phyloP scores from a whole-genome alignment of 2,113 vertebrate species.

The Salvelinus alpinus region DNA sequence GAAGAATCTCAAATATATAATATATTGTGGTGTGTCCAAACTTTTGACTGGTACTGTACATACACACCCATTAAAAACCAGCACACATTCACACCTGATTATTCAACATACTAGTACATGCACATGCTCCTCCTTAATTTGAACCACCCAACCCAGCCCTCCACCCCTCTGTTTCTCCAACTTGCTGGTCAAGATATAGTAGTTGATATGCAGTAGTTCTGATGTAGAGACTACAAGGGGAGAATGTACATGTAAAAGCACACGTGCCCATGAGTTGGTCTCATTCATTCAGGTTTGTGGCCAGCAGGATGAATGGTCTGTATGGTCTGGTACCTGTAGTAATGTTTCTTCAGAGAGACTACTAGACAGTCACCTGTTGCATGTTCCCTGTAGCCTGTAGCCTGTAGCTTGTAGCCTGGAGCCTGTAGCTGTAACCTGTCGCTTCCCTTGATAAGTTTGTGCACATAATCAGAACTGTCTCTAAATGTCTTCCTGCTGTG shows the following conservation, averaged over 20 bases:
- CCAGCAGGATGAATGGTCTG: conserved; percentile 60
- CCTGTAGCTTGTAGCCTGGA: conserved; percentile 9
- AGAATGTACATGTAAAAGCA: neutral
- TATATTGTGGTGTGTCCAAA: too few species aligned
- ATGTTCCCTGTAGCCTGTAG: conserved; percentile 49
- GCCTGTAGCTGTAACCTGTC: conserved; percentile 22
- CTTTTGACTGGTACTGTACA: neutral
- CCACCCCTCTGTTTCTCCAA: conserved; percentile 19
- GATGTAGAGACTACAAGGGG: conserved; percentile 12
- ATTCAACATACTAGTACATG: conserved; percentile 52
- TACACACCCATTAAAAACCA: conserved; percentile 31
- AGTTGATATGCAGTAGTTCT: conserved; percentile 17
- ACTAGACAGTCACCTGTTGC: conserved; percentile 37
- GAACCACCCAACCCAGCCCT: conserved; percentile 29
- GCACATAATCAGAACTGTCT: neutral
- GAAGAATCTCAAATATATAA: too few species aligned
- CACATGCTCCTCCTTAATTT: conserved; percentile 40
- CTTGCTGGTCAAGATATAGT: conserved; percentile 20
- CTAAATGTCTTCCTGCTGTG: conserved; percentile 21
- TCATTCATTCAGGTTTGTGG: conserved; percentile 56
- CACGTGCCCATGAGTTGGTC: conserved; percentile 12
- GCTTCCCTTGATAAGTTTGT: neutral
- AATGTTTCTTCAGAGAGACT: conserved; percentile 11
- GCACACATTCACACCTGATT: neutral
- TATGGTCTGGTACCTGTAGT: conserved; percentile 27